phyloP scores from a whole-genome alignment of 2,888 invertebrate species.

The Stenoptilia bipunctidactyla region DNA sequence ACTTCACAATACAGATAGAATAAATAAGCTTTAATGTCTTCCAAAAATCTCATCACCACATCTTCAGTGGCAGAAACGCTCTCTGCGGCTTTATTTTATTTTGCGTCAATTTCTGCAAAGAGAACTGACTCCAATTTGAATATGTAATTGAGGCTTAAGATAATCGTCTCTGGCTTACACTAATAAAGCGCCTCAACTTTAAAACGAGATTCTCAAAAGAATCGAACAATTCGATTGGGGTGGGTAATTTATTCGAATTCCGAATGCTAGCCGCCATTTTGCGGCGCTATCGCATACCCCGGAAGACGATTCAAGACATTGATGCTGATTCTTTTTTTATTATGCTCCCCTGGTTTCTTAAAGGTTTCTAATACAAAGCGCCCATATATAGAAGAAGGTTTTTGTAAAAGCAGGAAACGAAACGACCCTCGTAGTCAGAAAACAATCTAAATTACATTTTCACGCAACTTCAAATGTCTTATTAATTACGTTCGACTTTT shows the following conservation, averaged over 20 bases:
- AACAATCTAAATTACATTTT: constrained; percentile 73
- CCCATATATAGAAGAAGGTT: constrained; percentile 66
- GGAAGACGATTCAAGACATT: constrained; percentile 68
- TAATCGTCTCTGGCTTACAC: constrained; percentile 69
- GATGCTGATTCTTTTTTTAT: constrained; percentile 71
- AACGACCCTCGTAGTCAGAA: constrained; percentile 50
- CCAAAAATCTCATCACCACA: constrained; percentile 43
- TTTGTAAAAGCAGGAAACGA: constrained; percentile 56
- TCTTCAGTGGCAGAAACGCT: constrained; percentile 30
- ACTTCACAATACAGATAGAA: not conserved
- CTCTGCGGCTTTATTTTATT: constrained; percentile 65
- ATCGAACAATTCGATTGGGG: constrained; percentile 63
- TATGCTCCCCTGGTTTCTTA: constrained; percentile 63
- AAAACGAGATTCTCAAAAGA: constrained; percentile 64
- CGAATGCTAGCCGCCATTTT: constrained; percentile 68
- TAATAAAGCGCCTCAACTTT: constrained; percentile 64
- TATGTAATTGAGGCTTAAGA: constrained; percentile 69
- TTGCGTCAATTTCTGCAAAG: constrained; percentile 68
- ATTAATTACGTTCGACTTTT: constrained; percentile 70
- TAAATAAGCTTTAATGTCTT: constrained; percentile 18
- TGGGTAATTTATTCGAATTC: constrained; percentile 69
- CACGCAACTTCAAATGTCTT: constrained; percentile 72
- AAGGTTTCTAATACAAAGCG: constrained; percentile 70
- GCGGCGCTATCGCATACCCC: constrained; percentile 53
- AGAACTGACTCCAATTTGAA: constrained; percentile 70